Conservation (phyloP, 2,888 invertebrate genomes). For the Osedax fenrisi region DNA sequence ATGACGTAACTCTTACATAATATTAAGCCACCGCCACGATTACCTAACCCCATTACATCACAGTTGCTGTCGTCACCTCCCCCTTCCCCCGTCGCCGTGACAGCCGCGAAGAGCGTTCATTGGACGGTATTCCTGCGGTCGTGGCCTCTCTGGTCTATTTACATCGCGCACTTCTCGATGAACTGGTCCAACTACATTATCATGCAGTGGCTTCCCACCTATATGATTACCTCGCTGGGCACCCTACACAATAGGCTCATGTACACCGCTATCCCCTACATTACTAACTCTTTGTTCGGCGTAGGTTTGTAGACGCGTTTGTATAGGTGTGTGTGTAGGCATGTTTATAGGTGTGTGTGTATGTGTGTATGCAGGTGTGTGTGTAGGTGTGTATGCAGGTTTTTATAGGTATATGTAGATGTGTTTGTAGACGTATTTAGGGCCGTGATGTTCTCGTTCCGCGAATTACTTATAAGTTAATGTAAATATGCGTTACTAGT, state of each 20-base stretch:
- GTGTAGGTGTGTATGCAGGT: too few relatives aligned
- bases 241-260: constrained; percentile 62
- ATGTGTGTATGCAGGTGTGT: too few relatives aligned
- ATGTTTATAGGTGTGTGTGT: too few relatives aligned
- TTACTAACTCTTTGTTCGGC: constrained; percentile 63
- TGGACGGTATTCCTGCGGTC: constrained; percentile 61
- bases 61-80: not conserved
- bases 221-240: constrained; percentile 58
- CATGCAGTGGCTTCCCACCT: constrained; percentile 69
- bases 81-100: too few relatives aligned
- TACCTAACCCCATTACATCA: not conserved
- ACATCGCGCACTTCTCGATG: constrained; percentile 67
- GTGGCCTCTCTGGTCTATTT: constrained; percentile 64
- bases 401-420: too few relatives aligned
- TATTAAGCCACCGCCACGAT: not conserved
- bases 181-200: constrained; percentile 70
- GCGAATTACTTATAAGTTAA: too few relatives aligned
- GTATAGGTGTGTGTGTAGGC: too few relatives aligned
- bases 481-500: too few relatives aligned
- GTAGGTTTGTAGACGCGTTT: constrained; percentile 54
- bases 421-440: too few relatives aligned
- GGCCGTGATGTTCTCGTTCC: too few relatives aligned
- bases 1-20: not conserved
- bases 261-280: constrained; percentile 63
- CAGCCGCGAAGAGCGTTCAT: constrained; percentile 55